Base-by-base conservation (phyloP, 2,797 vertebrate species). In the Chloroceryle amazona region DNA sequence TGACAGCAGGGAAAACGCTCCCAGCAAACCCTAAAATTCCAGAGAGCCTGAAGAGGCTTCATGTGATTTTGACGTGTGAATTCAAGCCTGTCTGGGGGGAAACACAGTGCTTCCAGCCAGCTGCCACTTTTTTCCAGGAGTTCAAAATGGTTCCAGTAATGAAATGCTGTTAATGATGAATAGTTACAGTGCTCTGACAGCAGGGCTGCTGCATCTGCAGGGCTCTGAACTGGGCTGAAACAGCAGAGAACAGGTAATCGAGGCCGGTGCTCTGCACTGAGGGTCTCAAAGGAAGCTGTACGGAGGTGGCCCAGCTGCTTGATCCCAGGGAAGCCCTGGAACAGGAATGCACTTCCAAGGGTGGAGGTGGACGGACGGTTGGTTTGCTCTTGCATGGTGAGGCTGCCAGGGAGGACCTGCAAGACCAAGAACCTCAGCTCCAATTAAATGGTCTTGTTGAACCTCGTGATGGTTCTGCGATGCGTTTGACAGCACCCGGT, bases 301-400 rank as follows among this genome's bases (percentile, higher is more conserved):
- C 52, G 35, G 86, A 33, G 41, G 19, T 15, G 29, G 16, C 66
- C 51, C 10, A 7, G 28, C 35, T 52, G 11, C 29, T n/a, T 25
- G 23, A 3, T 33, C 16, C 21, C 61, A 57, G 44, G 35, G n/a
- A 16, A 49, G 3, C 18, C 23, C 58, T 42, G 61, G 39, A 8
- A 5, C 1, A 2, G 39, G 29, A 61, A 1, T 35, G 8, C 0
- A 0, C 15, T 29, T 23, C 55, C 28, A 2, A 4, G 57, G 1
- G 1, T 5, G 22, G 7, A 28, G 61, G 57, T n/a, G 44, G 44
- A 4, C 33, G 39, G 35, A 1, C 9, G 11, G 9, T 35, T 35
- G 49, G 12, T 19, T 21, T 58, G 19, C 5, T 33, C 62, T 41
- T 13, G 7, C 47, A 4, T 3, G 2, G 11, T 12, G 25, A 25